Conservation (phyloP, 1,140 invertebrate genomes). For the Panagrolaimus sp. region DNA sequence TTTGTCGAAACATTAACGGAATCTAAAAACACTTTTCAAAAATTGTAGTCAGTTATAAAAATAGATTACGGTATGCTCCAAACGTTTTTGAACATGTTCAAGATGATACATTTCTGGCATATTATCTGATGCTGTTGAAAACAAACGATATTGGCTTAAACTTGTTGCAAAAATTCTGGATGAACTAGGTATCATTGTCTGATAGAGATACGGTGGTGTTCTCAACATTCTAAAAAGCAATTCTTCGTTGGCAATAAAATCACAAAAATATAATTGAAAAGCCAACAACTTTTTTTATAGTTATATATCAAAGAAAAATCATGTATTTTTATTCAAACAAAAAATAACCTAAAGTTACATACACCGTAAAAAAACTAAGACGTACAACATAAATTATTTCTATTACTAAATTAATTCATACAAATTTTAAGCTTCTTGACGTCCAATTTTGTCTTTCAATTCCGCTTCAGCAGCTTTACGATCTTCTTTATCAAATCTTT, state of each 20-base stretch:
- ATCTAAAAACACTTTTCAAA: slow-evolving; percentile 22
- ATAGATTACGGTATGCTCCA: slow-evolving; percentile 29
- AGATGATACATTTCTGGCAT: slow-evolving; percentile 38
- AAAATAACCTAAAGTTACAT: slow-evolving; percentile 2
- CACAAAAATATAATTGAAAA: not conserved
- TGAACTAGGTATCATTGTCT: too few relatives aligned
- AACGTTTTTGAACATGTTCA: slow-evolving; percentile 36
- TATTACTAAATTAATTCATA: not conserved
- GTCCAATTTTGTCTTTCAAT: not conserved
- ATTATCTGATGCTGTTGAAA: not conserved
- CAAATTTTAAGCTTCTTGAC: not conserved
- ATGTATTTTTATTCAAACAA: not conserved
- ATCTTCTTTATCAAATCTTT: slow-evolving; percentile 24
- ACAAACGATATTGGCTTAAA: too few relatives aligned
- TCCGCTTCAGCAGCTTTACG: not conserved
- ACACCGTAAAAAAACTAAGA: not conserved
- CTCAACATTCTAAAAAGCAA: too few relatives aligned
- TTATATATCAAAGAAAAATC: not conserved
- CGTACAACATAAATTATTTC: not conserved
- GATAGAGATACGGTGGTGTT: too few relatives aligned
- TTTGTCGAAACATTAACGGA: slow-evolving; percentile 35
- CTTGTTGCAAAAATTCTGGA: too few relatives aligned
- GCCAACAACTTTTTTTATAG: not conserved
- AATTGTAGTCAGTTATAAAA: not conserved
- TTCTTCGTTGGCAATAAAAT: not conserved